These are phyloP conservation scores for Sylvilagus floridanus DNA, from an alignment of 2,797 vertebrate genomes.

Conservation along the genomic window DNA sequence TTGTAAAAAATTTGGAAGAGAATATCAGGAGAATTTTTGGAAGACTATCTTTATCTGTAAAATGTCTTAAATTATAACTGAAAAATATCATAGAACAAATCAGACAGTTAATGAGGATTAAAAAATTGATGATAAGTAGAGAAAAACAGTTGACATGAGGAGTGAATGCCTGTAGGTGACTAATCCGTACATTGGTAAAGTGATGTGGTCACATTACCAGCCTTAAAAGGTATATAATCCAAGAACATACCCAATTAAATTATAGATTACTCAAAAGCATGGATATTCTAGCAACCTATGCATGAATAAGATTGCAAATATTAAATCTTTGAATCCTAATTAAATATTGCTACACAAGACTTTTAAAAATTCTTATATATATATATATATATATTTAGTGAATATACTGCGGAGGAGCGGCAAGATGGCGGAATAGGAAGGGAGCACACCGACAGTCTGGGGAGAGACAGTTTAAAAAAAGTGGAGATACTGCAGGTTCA, in stretches of 20 bases:
- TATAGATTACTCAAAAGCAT: background rate
- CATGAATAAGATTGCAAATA: background rate
- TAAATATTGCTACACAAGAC: background rate
- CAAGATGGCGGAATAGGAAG: too few species aligned
- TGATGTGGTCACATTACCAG: background rate
- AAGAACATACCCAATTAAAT: background rate
- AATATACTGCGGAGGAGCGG: too few species aligned
- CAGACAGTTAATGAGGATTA: background rate
- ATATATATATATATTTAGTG: too few species aligned
- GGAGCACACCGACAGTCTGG: too few species aligned
- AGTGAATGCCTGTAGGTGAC: background rate
- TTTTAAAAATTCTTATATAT: background rate
- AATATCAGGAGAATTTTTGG: background rate
- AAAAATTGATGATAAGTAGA: background rate
- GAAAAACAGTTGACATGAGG: slow-evolving; percentile 11
- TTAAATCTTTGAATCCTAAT: background rate
- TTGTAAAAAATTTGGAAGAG: slow-evolving; percentile 22
- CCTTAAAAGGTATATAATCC: background rate
- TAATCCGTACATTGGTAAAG: background rate
- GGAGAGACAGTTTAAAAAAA: too few species aligned
- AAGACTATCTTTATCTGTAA: background rate
- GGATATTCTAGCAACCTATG: background rate
- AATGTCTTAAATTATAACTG: background rate
- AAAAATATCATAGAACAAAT: background rate
- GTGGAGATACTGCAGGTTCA: too few species aligned